Base-by-base conservation (phyloP, 2,113 vertebrate species). In the Nymphicus hollandicus region DNA sequence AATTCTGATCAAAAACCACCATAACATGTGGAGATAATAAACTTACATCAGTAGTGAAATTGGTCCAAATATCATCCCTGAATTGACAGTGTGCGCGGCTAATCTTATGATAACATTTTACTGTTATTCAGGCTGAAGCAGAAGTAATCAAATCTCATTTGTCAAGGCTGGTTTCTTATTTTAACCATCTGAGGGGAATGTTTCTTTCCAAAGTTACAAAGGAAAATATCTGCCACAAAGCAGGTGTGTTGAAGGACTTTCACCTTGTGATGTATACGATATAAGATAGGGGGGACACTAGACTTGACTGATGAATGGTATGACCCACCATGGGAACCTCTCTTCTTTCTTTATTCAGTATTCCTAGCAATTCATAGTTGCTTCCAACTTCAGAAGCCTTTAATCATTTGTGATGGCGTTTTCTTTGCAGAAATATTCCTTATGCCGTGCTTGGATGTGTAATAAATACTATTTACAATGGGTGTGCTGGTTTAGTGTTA, bases 121-220 rank as follows among this genome's bases (percentile, higher is more conserved):
- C 76, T 90, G 33, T 76, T 88, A 79, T 80, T 86, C 56, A 81
- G 29, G 56, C 47, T 81, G 47, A 94, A 91, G 68, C 47, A 94
- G 55, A 82, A 86, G 39, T 86, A 94, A 93, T 91, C 53, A 81
- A 94, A 91, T 63, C 37, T 89, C 43, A 64, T 95, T 89, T 87
- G 49, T 91, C 63, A 95, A 83, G 64, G 58, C 17, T 89, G 20
- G 9, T 53, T 91, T 95, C 37, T 72, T 79, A 63, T 73, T 94
- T 85, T 58, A 49, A 47, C 39, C 20, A 41, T 71, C n/a, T 47
- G 22, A 80, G n/a, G 35, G 41, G 25, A 77, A 55, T 10, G 8
- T 31, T 65, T 85, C 17, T 86, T 81, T 23, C 31, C 23, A 37
- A 69, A 85, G 11, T 10, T 39, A 61, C 22, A 58, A 68, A 81